Evolutionary conservation across 2,113 vertebrate species (phyloP).

Genomic region (Podarcis cretensis): DNA sequence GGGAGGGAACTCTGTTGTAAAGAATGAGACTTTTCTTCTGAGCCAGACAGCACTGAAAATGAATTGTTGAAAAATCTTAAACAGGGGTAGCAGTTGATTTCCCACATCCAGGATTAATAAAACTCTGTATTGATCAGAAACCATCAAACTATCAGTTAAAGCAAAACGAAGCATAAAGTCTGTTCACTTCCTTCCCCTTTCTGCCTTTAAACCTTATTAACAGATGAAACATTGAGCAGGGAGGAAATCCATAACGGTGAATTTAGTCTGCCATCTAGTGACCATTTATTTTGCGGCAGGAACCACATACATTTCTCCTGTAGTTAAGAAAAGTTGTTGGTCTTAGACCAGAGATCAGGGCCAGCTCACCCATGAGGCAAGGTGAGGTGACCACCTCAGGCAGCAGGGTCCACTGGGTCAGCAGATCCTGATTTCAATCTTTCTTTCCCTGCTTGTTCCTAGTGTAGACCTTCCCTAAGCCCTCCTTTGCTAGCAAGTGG

Average conservation of each 20-base stretch:
- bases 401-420: too few relatives aligned
- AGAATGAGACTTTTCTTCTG: too few relatives aligned
- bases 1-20: too few relatives aligned
- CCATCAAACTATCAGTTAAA: rapidly evolving
- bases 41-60: too few relatives aligned
- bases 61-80: not conserved
- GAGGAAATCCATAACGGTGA: not conserved
- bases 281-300: not conserved
- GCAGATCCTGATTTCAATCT: too few relatives aligned
- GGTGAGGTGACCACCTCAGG: not conserved
- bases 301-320: not conserved
- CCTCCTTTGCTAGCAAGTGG: too few relatives aligned
- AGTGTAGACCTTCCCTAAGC: too few relatives aligned
- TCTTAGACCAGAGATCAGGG: not conserved
- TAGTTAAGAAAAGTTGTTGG: not conserved
- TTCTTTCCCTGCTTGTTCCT: too few relatives aligned
- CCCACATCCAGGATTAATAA: not conserved
- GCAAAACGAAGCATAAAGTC: rapidly evolving
- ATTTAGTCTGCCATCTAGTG: constrained; percentile 69
- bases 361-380: too few relatives aligned
- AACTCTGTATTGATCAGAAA: rapidly evolving
- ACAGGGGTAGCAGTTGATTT: not conserved
- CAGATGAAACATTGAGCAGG: rapidly evolving
- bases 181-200: rapidly evolving
- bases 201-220: not conserved